Evolutionary conservation across 2,888 invertebrate species (phyloP).

Genomic region (Drosophila barbarae): DNA sequence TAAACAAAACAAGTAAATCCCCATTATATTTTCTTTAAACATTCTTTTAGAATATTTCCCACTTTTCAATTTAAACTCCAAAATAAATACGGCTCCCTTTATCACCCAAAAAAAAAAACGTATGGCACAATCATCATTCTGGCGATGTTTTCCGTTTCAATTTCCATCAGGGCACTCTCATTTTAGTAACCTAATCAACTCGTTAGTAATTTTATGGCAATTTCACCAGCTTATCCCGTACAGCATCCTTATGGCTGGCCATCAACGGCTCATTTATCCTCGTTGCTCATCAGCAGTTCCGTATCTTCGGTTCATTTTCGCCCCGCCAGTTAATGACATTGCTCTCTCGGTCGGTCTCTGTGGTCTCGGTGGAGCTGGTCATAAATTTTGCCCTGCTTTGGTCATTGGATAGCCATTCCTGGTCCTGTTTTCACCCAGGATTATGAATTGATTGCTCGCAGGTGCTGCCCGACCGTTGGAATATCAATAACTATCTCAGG

Average conservation of each 20-base stretch:
- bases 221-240: constrained; percentile 47
- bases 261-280: constrained; percentile 46
- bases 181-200: constrained; percentile 33
- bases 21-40: background rate
- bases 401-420: constrained; percentile 38
- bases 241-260: constrained; percentile 39
- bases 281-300: background rate
- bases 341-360: constrained; percentile 26
- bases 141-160: constrained; percentile 10
- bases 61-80: background rate
- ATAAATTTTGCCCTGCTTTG: constrained; percentile 19
- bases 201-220: constrained; percentile 50
- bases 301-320: constrained; percentile 42
- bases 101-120: background rate
- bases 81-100: background rate
- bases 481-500: constrained; percentile 66
- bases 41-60: background rate
- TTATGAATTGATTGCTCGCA: constrained; percentile 66
- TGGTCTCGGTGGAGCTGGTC: constrained; percentile 6
- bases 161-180: constrained; percentile 9
- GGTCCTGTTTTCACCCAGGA: constrained; percentile 36
- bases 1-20: background rate
- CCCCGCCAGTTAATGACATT: constrained; percentile 50
- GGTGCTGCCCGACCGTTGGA: constrained; percentile 36
- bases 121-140: background rate